Evolutionary conservation across 2,888 invertebrate species (phyloP).

Genomic region (Amphipyra tragopoginis): DNA sequence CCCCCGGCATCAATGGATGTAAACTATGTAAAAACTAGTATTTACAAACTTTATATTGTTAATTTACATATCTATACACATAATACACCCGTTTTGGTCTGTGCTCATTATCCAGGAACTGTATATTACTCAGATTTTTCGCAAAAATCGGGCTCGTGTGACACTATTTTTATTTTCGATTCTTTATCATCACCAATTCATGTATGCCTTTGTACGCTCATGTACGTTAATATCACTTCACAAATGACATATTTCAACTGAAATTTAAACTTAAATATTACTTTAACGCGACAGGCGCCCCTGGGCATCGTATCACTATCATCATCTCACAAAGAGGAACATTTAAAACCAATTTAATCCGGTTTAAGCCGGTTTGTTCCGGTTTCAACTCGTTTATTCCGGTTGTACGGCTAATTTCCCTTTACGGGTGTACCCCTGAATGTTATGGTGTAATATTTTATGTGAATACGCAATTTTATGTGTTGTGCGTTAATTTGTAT

Average conservation of each 20-base stretch:
- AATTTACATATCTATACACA: too few species aligned
- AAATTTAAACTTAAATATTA: slow-evolving; percentile 27
- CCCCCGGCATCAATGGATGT: too few species aligned
- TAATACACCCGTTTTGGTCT: too few species aligned
- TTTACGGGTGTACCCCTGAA: slow-evolving; percentile 11
- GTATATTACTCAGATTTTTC: too few species aligned
- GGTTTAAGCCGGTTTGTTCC: slow-evolving; percentile 37
- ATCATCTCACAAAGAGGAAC: slow-evolving; percentile 38
- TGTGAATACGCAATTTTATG: slow-evolving; percentile 30
- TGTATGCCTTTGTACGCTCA: too few species aligned
- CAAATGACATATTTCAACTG: background rate
- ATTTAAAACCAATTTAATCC: slow-evolving; percentile 50
- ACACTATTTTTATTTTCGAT: too few species aligned
- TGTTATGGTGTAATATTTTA: slow-evolving; percentile 36
- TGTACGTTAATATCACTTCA: too few species aligned
- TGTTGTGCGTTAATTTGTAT: slow-evolving; percentile 30
- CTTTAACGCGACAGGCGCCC: slow-evolving; percentile 15
- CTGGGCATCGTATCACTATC: slow-evolving; percentile 11
- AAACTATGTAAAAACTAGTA: too few species aligned
- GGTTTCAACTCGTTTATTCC: slow-evolving; percentile 48
- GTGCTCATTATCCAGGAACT: too few species aligned
- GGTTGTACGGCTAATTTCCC: slow-evolving; percentile 38
- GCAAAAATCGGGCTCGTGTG: too few species aligned
- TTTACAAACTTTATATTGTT: too few species aligned
- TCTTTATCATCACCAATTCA: too few species aligned